These are phyloP conservation scores for Platygyra sinensis DNA, from an alignment of 64 coral and sea anemone species.

Conservation along the genomic window DNA sequence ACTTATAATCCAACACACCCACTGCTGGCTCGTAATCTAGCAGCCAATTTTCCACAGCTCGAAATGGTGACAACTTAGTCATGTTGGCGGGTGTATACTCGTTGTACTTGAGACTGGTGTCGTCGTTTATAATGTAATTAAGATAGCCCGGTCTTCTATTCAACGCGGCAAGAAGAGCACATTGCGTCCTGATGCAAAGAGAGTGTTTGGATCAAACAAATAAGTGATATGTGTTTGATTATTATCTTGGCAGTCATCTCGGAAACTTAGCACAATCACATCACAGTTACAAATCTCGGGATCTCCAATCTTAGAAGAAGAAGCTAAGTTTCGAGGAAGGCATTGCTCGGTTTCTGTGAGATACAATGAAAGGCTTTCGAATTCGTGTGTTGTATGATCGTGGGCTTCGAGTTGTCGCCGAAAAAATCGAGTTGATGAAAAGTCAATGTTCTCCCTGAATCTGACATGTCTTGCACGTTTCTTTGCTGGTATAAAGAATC, in stretches of 20 bases:
- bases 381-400: no score
- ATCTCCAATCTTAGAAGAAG: constrained; percentile 48
- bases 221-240: constrained; percentile 16
- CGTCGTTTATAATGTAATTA: constrained; percentile 58
- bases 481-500: no score
- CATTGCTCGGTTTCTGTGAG: no score
- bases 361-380: no score
- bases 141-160: constrained; percentile 11
- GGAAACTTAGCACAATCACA: constrained; percentile 55
- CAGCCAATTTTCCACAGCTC: constrained; percentile 45
- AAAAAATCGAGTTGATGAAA: no score
- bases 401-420: no score
- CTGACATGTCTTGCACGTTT: no score
- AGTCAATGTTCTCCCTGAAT: no score
- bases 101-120: constrained; percentile 30
- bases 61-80: constrained; percentile 2
- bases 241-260: not conserved
- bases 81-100: not conserved
- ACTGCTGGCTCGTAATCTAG: constrained; percentile 51
- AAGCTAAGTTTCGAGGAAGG: no score
- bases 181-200: constrained; percentile 60
- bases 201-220: constrained; percentile 22
- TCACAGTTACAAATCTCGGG: constrained; percentile 47
- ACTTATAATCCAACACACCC: constrained; percentile 4
- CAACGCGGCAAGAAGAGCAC: constrained; percentile 1